Conservation (phyloP, 2,888 invertebrate species). For the Cactoblastis cactorum region DNA sequence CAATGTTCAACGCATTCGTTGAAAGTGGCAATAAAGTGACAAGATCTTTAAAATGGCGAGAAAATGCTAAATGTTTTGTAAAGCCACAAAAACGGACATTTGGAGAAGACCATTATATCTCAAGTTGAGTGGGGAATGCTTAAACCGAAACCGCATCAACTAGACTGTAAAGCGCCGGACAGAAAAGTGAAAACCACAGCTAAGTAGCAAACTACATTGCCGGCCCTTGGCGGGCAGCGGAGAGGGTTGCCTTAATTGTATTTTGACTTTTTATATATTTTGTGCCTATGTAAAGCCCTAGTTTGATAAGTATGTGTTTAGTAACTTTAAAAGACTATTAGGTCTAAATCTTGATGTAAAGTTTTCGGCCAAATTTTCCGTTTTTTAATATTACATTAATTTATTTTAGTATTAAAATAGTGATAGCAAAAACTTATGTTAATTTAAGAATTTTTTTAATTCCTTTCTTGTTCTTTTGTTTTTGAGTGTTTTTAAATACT, state of each 20-base stretch:
- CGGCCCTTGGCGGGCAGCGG: neutral
- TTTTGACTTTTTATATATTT: neutral
- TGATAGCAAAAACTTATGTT: too few species aligned
- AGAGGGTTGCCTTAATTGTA: neutral
- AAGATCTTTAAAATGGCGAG: neutral
- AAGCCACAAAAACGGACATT: neutral
- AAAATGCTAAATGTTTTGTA: neutral
- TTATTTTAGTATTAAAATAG: too few species aligned
- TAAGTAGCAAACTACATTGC: constrained; percentile 1
- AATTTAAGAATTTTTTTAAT: too few species aligned
- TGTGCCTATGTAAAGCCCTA: neutral
- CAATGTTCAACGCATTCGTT: too few species aligned
- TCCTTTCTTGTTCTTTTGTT: too few species aligned
- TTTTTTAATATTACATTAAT: too few species aligned
- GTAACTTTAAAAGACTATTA: too few species aligned
- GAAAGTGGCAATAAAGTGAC: neutral
- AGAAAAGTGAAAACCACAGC: constrained; percentile 5
- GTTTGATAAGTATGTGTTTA: too few species aligned
- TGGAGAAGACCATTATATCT: neutral
- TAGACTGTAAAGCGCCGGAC: neutral
- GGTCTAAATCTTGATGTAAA: too few species aligned
- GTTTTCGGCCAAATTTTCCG: too few species aligned
- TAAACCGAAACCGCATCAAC: neutral
- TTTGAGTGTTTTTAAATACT: too few species aligned
- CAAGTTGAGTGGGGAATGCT: neutral